Base-by-base conservation (phyloP, 2,888 invertebrate genomes). In the Agriotes lineatus region DNA sequence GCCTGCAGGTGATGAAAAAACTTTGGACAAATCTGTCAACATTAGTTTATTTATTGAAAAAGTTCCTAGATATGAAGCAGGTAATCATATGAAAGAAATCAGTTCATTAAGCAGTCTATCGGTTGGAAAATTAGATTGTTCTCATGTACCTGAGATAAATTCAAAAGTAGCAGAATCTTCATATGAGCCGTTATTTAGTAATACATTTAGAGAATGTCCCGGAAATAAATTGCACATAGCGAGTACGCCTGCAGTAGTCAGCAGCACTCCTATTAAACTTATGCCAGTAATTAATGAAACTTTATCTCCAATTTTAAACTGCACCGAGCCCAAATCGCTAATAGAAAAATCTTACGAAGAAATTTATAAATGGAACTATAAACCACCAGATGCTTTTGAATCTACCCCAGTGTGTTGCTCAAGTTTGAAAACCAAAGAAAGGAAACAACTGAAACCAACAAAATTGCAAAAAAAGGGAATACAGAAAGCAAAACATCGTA, bases 31-130 rank as follows among this genome's bases (percentile, higher is more conserved):
- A 50, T 69, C 72, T 35, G 65, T 74, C 30, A 56, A 59, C 42
- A 18, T 57, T 39, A 71, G 72, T 70, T 69, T 76, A 57, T 65
- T 50, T 22, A 65, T 76, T 6, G 74, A 76, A 19, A 70, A 70
- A 58, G 67, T 33, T 52, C 52, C 52, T 18, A 35, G 2, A 9
- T 18, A 12, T 18, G 10, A 2, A 3, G 18, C 30, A 52, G 14
- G 3, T 52, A 33, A 39, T 14, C n/a, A n/a, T n/a, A 7, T 25
- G 7, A 25, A 52, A 35, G 18, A 52, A 7, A 33, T 33, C 7
- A 18, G 33, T n/a, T 33, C 6, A 1, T 6, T 52, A 5, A 30
- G 30, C 10, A 52, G 16, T 33, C 1, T 33, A 52, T 52, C 52
- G 16, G 5, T 10, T 16, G 1, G 10, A 16, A 52, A 14, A 9